Percentiles rank a stretch among this genome's conserved stretches.
These are phyloP conservation scores for Nemotelus nigrinus DNA, from an alignment of 2,888 invertebrate species.

Conservation along the genomic window DNA sequence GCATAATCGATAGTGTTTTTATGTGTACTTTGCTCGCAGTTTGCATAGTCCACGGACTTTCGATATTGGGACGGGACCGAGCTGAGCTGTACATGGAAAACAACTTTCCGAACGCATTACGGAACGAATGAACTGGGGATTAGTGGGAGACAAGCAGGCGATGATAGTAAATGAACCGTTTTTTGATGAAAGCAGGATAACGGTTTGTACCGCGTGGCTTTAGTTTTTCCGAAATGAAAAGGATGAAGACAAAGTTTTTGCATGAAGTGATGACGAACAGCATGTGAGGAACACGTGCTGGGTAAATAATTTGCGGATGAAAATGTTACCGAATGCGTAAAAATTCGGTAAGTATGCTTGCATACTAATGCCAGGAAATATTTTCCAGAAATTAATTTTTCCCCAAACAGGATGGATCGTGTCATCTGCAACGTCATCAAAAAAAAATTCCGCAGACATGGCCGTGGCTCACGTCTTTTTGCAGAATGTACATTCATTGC, in stretches of 20 bases:
- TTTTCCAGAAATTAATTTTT: no score
- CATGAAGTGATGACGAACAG: no score
- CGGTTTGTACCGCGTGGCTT: no score
- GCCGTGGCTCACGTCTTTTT: neutral
- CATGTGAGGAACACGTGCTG: no score
- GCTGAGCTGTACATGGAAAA: conserved; percentile 5
- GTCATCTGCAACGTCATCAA: no score
- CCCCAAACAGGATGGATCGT: no score
- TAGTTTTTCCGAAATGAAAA: no score
- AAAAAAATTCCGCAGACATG: neutral
- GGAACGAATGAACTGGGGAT: conserved; percentile 14
- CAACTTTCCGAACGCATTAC: conserved; percentile 2
- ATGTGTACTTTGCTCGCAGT: conserved; percentile 12
- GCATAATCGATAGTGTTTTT: conserved; percentile 38
- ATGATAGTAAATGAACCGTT: neutral
- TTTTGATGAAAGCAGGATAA: neutral
- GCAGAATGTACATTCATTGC: conserved; percentile 14
- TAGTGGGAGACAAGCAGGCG: conserved; percentile 3
- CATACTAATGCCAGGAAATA: no score
- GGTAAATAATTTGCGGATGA: no score
- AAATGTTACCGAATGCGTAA: no score
- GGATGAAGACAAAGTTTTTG: no score
- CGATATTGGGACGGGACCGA: neutral
- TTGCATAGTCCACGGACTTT: neutral
- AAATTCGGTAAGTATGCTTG: no score